Percentiles rank a stretch among this genome's conserved stretches.
phyloP scores from a whole-genome alignment of 2,113 vertebrate genomes.

The Pseudonaja textilis region DNA sequence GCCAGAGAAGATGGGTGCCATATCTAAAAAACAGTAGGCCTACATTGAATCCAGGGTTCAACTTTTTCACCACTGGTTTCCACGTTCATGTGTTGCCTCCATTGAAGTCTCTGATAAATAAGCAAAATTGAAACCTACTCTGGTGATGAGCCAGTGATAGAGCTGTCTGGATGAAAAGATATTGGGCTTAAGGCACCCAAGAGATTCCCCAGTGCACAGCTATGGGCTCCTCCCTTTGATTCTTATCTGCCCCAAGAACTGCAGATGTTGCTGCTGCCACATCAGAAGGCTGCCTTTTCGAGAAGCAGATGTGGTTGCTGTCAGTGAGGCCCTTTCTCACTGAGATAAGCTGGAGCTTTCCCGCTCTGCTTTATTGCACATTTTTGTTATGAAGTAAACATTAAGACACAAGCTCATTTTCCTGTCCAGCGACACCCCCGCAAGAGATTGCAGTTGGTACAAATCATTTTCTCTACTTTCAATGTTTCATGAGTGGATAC shows the following conservation, averaged over 20 bases:
- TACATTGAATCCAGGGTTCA: no score
- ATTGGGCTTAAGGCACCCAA: slow-evolving; percentile 50
- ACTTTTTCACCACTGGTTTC: background rate
- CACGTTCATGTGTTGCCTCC: background rate
- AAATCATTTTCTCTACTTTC: background rate
- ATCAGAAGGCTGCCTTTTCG: background rate
- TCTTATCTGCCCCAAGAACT: background rate
- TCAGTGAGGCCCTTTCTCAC: no score
- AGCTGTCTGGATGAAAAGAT: slow-evolving; percentile 28
- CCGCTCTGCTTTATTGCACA: background rate
- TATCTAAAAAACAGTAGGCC: background rate
- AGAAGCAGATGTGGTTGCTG: background rate
- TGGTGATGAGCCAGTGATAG: background rate
- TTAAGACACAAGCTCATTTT: background rate
- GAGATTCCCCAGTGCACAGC: slow-evolving; percentile 26
- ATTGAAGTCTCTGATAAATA: background rate
- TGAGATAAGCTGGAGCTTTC: background rate
- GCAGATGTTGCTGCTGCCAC: background rate
- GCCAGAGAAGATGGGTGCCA: background rate
- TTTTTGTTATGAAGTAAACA: background rate
- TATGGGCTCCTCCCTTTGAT: background rate
- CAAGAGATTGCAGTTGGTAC: background rate
- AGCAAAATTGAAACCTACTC: background rate
- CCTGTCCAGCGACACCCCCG: background rate
- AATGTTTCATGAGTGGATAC: background rate